phyloP scores from a whole-genome alignment of 2,797 vertebrate species.

The Geotrypetes seraphini region DNA sequence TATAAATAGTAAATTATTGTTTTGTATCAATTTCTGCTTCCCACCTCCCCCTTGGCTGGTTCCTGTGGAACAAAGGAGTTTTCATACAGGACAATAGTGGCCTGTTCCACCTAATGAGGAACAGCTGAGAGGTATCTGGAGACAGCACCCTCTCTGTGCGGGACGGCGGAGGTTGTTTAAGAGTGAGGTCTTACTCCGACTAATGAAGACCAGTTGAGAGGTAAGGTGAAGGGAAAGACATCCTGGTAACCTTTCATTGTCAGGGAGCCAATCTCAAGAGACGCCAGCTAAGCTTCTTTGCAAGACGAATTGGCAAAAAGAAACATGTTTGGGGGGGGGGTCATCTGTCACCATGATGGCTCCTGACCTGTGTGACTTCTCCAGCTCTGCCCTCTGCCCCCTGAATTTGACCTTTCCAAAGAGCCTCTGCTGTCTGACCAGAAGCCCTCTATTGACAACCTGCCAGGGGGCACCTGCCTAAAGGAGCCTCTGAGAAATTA shows the following conservation, averaged over 20 bases:
- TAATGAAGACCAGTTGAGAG: constrained; percentile 72
- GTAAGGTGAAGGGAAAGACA: constrained; percentile 36
- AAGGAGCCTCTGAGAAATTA: constrained; percentile 68
- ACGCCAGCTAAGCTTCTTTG: background rate
- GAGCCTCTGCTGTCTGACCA: constrained; percentile 56
- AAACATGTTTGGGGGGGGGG: constrained; percentile 23
- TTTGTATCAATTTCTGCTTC: constrained; percentile 60
- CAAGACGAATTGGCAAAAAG: constrained; percentile 4
- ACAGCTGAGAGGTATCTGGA: constrained; percentile 71
- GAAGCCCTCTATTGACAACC: constrained; percentile 85
- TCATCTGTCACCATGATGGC: constrained; percentile 71
- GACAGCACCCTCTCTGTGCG: constrained; percentile 47
- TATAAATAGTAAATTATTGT: constrained; percentile 57
- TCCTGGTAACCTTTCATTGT: constrained; percentile 23
- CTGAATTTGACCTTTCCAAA: constrained; percentile 61
- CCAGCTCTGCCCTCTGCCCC: constrained; percentile 70
- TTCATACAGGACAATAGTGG: constrained; percentile 62
- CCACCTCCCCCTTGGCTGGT: constrained; percentile 28
- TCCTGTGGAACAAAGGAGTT: constrained; percentile 63
- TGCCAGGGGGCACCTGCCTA: constrained; percentile 87
- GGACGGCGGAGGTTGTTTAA: constrained; percentile 30
- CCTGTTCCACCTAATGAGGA: constrained; percentile 68
- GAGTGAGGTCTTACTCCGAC: constrained; percentile 18
- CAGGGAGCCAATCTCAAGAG: constrained; percentile 14
- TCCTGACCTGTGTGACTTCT: constrained; percentile 73